Conservation (phyloP, 2,888 invertebrate species). For the Petrophora chlorosata region DNA sequence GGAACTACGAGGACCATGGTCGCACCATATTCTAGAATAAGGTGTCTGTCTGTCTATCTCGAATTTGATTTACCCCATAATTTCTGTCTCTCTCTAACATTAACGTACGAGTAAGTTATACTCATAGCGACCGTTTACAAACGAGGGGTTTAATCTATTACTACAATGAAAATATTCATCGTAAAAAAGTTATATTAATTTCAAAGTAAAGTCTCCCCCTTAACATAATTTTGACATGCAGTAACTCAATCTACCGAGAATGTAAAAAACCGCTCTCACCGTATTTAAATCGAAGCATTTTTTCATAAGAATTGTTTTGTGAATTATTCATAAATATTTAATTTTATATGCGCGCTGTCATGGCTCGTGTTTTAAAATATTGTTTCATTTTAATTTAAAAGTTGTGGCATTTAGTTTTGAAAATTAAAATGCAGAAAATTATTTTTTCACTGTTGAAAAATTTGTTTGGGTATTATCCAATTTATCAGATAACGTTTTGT, state of each 20-base stretch:
- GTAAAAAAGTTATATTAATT: not conserved
- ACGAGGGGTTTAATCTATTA: too few species aligned
- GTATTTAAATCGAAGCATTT: slow-evolving; percentile 1
- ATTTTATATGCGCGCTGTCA: not conserved
- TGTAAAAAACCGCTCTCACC: not conserved
- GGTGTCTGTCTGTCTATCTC: too few species aligned
- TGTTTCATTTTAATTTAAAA: not conserved
- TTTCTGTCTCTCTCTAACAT: too few species aligned
- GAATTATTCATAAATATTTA: slow-evolving; percentile 1
- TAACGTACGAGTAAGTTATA: too few species aligned
- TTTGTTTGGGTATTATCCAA: too few species aligned
- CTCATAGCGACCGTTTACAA: too few species aligned
- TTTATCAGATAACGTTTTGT: too few species aligned
- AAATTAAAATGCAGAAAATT: not conserved
- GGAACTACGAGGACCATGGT: too few species aligned
- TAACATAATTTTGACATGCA: slow-evolving; percentile 21
- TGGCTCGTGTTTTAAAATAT: not conserved
- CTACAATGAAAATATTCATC: too few species aligned
- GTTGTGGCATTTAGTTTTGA: not conserved
- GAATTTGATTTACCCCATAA: too few species aligned
- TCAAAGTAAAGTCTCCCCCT: slow-evolving; percentile 7
- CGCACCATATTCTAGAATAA: too few species aligned
- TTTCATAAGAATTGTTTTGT: not conserved
- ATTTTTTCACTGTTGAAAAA: too few species aligned
- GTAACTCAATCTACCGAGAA: slow-evolving; percentile 18